Percentiles rank a stretch among this genome's conserved stretches.
Evolutionary conservation across 2,888 invertebrate genomes (phyloP).

Genomic region (Tinea pellionella): DNA sequence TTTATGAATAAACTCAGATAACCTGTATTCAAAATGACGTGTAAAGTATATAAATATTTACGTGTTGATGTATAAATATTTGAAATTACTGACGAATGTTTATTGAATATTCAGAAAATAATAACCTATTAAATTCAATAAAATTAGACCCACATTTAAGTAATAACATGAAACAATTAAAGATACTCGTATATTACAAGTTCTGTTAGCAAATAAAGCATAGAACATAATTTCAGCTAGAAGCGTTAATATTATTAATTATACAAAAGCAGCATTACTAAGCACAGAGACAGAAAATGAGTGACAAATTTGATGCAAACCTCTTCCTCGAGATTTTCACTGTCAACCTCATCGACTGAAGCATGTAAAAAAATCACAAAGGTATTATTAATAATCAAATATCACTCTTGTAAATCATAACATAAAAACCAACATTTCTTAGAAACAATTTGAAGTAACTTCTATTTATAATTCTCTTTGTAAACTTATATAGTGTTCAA

Average conservation of each 20-base stretch:
- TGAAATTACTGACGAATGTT: too few species aligned
- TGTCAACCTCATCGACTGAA: conserved; percentile 59
- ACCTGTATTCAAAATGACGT: background rate
- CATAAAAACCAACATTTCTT: background rate
- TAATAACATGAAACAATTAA: too few species aligned
- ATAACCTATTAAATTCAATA: too few species aligned
- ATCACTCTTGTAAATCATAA: conserved; percentile 12
- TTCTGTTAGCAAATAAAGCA: conserved; percentile 4
- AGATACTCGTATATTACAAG: too few species aligned
- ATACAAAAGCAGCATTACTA: conserved; percentile 24
- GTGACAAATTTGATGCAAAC: conserved; percentile 35
- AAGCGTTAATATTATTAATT: conserved; percentile 1
- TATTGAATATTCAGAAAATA: too few species aligned
- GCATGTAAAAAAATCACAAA: conserved; percentile 50
- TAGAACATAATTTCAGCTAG: background rate
- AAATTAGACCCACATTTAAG: too few species aligned
- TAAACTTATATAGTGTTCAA: background rate
- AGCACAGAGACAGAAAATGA: conserved; percentile 26
- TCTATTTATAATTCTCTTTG: background rate
- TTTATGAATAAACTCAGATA: background rate
- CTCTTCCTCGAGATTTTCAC: conserved; percentile 53
- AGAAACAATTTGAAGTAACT: background rate
- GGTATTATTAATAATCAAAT: conserved; percentile 13
- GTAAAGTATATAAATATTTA: background rate
- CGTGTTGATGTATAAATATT: too few species aligned